Evolutionary conservation across 2,113 vertebrate species (phyloP), one percentile per base, ranked within the genome.

Genomic region (Motacilla tschutschensis): DNA sequence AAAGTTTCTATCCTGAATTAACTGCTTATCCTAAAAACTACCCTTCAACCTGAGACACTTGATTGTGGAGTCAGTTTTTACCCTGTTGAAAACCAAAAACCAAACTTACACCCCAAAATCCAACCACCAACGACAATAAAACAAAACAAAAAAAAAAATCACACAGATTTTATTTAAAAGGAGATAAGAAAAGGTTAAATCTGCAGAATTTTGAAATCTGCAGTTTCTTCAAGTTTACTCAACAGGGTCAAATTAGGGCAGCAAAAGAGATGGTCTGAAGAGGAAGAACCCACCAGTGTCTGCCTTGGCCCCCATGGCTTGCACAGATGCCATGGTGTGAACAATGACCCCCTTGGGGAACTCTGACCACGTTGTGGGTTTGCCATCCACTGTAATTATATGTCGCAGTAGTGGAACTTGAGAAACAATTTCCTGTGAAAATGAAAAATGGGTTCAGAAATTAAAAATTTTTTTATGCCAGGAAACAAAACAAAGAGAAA

Each of bases 251-350:
- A 47, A 40, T 15, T 1, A 72, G 26, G 44, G 63, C 26, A 74
- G 28, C 17, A 69, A 31, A 14, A 7, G 20, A 57, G 18, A 25
- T 7, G 55, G 21, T 17, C 2, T 20, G 31, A 43, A 8, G 0
- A 59, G 33, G 57, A 31, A 67, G 44, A 57, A 93, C 98, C 19
- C 94, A 99, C 98, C 97, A 28, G 81, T 73, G 44, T 96, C 96
- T n/a, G 96, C 95, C 93, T 94, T 96, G 43, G 95, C 96, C 25
- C 98, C 99, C 88, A 99, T 96, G 26, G 96, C 97, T 95, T 98
- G 97, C 67, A 99, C 98, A 3, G 97, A 97, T 8, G 96, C 95
- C 99, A 99, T 99, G 4, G 97, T 99, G 94, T 98, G 98, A 55
- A 99, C 96, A 17, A 96, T 98, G 94, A 99, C 96, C 25, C 98